Percentiles rank a stretch among this genome's conserved stretches.
These are phyloP conservation scores for Schizaphis graminum DNA, from an alignment of 2,888 invertebrate genomes.

Conservation along the genomic window DNA sequence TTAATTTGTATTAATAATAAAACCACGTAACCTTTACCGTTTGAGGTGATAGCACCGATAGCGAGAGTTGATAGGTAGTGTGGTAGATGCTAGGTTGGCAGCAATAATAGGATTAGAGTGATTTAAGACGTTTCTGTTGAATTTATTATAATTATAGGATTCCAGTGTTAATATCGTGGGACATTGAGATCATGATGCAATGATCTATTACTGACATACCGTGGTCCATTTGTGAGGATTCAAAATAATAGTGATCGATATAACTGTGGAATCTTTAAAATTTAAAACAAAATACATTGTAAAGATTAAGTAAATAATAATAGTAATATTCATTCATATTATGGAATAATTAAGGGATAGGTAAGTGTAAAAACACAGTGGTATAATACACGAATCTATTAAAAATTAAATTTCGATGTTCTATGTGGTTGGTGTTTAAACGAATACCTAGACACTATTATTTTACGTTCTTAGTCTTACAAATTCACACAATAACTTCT, in stretches of 20 bases:
- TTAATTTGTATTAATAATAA: too few species aligned
- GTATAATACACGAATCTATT: background rate
- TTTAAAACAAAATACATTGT: background rate
- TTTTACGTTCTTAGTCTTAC: background rate
- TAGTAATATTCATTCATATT: background rate
- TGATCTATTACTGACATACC: background rate
- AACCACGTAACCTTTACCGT: too few species aligned
- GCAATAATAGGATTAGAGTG: background rate
- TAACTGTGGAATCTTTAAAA: background rate
- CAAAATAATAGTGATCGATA: background rate
- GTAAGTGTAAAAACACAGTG: background rate
- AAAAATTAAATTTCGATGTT: background rate
- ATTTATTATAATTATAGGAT: background rate
- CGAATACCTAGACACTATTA: background rate
- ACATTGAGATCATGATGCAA: conserved; percentile 27
- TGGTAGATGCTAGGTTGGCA: background rate
- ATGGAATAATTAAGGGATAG: background rate
- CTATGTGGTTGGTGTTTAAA: background rate
- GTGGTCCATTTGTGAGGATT: too few species aligned
- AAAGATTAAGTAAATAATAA: background rate
- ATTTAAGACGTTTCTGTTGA: background rate
- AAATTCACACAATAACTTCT: conserved; percentile 11
- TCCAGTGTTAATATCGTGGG: background rate
- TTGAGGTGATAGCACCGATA: too few species aligned
- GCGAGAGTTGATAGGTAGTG: too few species aligned